A percentile compares a stretch with the other conserved stretches of the same genome.
Evolutionary conservation across 2,797 vertebrate species (phyloP).

Genomic region (Tokudaia muenninki): DNA sequence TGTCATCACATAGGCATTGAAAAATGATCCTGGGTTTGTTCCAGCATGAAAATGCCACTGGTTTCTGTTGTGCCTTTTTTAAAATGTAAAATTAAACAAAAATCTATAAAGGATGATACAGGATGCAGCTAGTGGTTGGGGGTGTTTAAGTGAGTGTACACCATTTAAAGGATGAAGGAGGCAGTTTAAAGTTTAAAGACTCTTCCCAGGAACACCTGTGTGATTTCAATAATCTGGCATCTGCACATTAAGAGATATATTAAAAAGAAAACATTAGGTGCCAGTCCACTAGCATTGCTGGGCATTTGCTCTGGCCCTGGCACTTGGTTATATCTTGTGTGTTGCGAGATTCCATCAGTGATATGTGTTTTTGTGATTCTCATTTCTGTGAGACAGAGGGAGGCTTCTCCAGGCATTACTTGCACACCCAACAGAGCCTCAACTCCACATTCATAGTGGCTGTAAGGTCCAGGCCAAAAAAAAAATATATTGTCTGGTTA

Average conservation of each 20-base stretch:
- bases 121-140: constrained; percentile 50
- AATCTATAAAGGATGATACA: constrained; percentile 23
- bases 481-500: constrained; percentile 37
- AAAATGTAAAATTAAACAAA: constrained; percentile 55
- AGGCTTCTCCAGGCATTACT: neutral
- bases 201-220: constrained; percentile 31
- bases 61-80: constrained; percentile 56
- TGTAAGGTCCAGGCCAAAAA: neutral
- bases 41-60: constrained; percentile 76
- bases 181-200: constrained; percentile 39
- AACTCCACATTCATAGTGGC: neutral
- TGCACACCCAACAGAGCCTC: neutral
- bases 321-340: neutral
- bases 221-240: constrained; percentile 60
- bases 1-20: constrained; percentile 82
- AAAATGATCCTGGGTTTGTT: constrained; percentile 79
- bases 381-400: neutral
- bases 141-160: constrained; percentile 58
- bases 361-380: neutral
- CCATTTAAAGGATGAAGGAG: constrained; percentile 27
- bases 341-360: neutral
- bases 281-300: neutral
- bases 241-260: neutral
- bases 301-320: neutral
- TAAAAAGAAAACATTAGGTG: neutral